Evolutionary conservation across 1,140 invertebrate species (phyloP).

Genomic region (Carposina sasakii): DNA sequence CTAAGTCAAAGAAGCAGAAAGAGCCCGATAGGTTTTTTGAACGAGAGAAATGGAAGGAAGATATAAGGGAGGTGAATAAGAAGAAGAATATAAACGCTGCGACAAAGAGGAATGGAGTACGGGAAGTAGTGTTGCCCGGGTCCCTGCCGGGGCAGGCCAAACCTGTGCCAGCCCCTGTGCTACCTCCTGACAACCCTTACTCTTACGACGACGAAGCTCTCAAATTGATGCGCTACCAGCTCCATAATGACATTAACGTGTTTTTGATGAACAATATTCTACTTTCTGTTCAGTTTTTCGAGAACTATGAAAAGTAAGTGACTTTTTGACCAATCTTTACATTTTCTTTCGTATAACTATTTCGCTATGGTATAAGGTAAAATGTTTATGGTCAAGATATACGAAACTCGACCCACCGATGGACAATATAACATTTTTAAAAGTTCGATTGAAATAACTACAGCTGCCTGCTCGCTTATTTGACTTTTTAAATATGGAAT

Average conservation of each 20-base stretch:
- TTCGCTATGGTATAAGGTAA: too few relatives aligned
- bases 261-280: slow-evolving; percentile 86
- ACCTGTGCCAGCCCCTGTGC: slow-evolving; percentile 21
- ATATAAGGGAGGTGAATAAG: slow-evolving; percentile 49
- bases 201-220: slow-evolving; percentile 68
- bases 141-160: slow-evolving; percentile 14
- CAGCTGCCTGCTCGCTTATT: too few relatives aligned
- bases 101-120: slow-evolving; percentile 37
- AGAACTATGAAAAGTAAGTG: slow-evolving; percentile 81
- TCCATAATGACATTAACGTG: slow-evolving; percentile 75
- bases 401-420: too few relatives aligned
- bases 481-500: too few relatives aligned
- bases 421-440: too few relatives aligned
- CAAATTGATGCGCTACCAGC: slow-evolving; percentile 72
- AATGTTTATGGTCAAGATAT: too few relatives aligned
- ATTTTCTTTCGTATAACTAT: too few relatives aligned
- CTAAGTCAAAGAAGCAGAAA: slow-evolving; percentile 54
- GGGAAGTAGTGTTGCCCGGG: slow-evolving; percentile 29
- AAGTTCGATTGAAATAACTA: too few relatives aligned
- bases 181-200: slow-evolving; percentile 32
- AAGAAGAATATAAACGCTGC: slow-evolving; percentile 36
- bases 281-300: slow-evolving; percentile 83
- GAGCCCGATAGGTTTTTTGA: slow-evolving; percentile 65
- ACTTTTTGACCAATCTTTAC: too few relatives aligned
- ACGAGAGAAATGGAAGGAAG: slow-evolving; percentile 52